Conservation (phyloP, 2,113 vertebrate genomes). For the Clarias magur region DNA sequence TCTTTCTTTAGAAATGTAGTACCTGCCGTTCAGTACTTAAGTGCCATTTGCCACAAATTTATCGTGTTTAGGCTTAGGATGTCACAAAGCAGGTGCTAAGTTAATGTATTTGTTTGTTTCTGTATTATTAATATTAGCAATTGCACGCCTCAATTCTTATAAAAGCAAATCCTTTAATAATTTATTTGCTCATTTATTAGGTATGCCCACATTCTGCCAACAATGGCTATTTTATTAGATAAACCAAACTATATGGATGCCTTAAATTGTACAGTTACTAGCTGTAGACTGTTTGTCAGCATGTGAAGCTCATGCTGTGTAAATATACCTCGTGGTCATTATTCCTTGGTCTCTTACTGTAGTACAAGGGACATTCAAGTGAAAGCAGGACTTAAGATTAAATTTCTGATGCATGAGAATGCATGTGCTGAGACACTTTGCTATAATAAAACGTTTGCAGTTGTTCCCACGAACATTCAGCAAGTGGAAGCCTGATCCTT, state of each 20-base stretch:
- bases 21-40: neutral
- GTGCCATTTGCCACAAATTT: neutral
- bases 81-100: neutral
- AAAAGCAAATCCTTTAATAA: neutral
- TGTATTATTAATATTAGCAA: neutral
- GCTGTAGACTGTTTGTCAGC: neutral
- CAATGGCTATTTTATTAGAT: neutral
- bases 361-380: conserved; percentile 51
- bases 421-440: too few relatives aligned
- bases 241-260: neutral
- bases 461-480: too few relatives aligned
- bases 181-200: neutral
- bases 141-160: neutral
- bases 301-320: neutral
- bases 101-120: neutral
- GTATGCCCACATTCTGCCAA: neutral
- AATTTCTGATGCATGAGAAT: too few relatives aligned
- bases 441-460: too few relatives aligned
- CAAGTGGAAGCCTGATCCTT: too few relatives aligned
- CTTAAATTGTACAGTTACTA: neutral
- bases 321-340: neutral
- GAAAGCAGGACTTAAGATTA: too few relatives aligned
- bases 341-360: conserved; percentile 50
- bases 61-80: neutral
- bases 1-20: neutral